Base-by-base conservation (phyloP, 92 coral and sea anemone species). In the Nematostella vectensis region DNA sequence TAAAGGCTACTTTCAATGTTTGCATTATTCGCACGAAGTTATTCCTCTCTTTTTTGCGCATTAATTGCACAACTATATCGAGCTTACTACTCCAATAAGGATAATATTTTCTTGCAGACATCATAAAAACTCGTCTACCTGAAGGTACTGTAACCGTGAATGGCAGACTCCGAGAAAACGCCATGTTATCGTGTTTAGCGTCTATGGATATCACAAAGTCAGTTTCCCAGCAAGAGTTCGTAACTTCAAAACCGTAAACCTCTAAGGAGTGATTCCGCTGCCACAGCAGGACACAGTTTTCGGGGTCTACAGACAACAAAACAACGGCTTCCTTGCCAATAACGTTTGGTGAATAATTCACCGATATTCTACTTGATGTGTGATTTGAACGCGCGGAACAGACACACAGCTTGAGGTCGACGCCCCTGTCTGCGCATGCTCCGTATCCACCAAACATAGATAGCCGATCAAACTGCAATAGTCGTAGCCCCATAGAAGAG, bases 361-460 rank as follows among this genome's bases (percentile, higher is more conserved):
- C n/a, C n/a, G n/a, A n/a, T n/a, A n/a, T n/a, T n/a, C n/a, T n/a
- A n/a, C n/a, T n/a, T n/a, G n/a, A n/a, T 15, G 42, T 36, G 8
- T 8, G 42, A 8, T 8, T 8, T 8, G 42, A 8, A 36, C 26
- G 19, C 8, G 39, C 44, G 3, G 94, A 83, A 37, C 96, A 88
- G n/a, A n/a, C n/a, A n/a, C n/a, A n/a, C n/a, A n/a, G n/a, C n/a
- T n/a, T n/a, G 2, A 65, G 28, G 0, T 65, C 56, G 11, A 79
- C 88, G 6, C 78, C 94, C 13, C 51, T 56, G 63, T 84, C 88
- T 4, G 96, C 94, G 61, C 96, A 88, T 25, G 26, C 48, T 15
- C 63, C 31, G 67, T 84, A 84, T 4, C 27, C 39, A 17, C 82
- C 83, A 48, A 60, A 84, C 40, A 58, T 54, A 25, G 94, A 69